Evolutionary conservation across 2,113 vertebrate genomes (phyloP), one percentile per base, ranked within the genome.

Genomic region (Microtus pennsylvanicus): DNA sequence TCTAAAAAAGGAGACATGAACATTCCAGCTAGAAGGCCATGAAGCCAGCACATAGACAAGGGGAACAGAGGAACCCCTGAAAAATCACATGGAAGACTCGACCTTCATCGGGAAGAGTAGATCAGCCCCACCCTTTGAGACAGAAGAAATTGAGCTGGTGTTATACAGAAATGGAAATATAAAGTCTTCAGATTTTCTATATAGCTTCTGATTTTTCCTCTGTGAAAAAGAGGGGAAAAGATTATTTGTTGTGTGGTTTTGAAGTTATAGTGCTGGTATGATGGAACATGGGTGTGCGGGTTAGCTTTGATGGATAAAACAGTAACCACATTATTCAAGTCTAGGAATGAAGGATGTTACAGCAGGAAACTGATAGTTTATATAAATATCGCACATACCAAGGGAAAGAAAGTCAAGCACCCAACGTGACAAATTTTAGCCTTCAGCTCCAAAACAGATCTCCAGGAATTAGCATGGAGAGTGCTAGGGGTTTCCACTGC

Each of bases 371-470:
- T 90, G 45, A 58, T n/a, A 19, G 22, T 76, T 90, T 93, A 19
- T 45, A 45, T 67, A 95, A 83, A 94, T 87, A 83, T 45, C 89
- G 47, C 45, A 74, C 78, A 92, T 61, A 65, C 42, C 33, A 16
- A 83, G 19, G 70, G 21, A 67, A 92, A 47, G 55, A 86, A 87
- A 45, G 38, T 74, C 52, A 95, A 65, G 38, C 38, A 69, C 12
- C 24, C 55, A 91, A 76, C 47, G 30, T 10, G 35, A 95, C 65
- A 96, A 72, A 74, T 24, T 7, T 77, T 19, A 82, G 42, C 38
- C 74, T 58, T 95, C 77, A 50, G 38, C 55, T 75, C 69, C 13
- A 88, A 87, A 88, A 42, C 7, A n/a, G 3, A 45, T 63, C 89
- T 72, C 28, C 9, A 88, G 80, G 76, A 69, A 67, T 13, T 90